Percentiles rank a stretch among this genome's conserved stretches.
Evolutionary conservation across 92 coral and sea anemone species (phyloP).

Genomic region (Parazoanthus atlanticus): DNA sequence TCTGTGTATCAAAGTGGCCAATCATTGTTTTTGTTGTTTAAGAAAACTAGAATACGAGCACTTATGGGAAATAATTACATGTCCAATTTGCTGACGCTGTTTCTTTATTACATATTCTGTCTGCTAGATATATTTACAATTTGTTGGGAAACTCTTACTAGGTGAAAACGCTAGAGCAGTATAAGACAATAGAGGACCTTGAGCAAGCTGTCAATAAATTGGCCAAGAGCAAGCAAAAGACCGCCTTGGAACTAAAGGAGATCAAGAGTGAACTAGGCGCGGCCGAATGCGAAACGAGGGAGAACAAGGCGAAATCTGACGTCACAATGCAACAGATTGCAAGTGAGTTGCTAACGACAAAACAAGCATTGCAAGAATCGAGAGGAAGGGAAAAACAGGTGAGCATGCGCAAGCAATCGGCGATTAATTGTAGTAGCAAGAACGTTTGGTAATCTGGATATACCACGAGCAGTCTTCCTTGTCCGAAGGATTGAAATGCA

Average conservation of each 20-base stretch:
- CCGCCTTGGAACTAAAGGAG: slow-evolving; percentile 83
- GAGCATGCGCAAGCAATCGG: background rate
- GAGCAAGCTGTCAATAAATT: slow-evolving; percentile 91
- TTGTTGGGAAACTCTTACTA: slow-evolving; percentile 4
- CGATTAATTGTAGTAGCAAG: no score
- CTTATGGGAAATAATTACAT: background rate
- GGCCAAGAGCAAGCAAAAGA: slow-evolving; percentile 96
- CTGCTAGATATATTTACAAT: background rate
- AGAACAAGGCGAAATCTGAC: slow-evolving; percentile 71
- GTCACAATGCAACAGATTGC: slow-evolving; percentile 71
- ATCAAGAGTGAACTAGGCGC: slow-evolving; percentile 80
- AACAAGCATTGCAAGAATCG: slow-evolving; percentile 81
- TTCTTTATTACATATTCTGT: background rate
- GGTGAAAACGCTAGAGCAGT: slow-evolving; percentile 90
- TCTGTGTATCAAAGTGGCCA: no score
- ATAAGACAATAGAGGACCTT: slow-evolving; percentile 83
- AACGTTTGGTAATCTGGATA: no score
- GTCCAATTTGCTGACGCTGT: no score
- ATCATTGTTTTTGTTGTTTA: no score
- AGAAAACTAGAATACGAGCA: no score
- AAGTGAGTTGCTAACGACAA: slow-evolving; percentile 78
- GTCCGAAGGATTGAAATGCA: no score
- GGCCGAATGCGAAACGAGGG: slow-evolving; percentile 78
- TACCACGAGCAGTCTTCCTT: no score
- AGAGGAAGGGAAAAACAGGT: slow-evolving; percentile 94